Evolutionary conservation across 1,140 invertebrate species (phyloP), one percentile per base, ranked within the genome.

Genomic region (Cotesia glomerata): DNA sequence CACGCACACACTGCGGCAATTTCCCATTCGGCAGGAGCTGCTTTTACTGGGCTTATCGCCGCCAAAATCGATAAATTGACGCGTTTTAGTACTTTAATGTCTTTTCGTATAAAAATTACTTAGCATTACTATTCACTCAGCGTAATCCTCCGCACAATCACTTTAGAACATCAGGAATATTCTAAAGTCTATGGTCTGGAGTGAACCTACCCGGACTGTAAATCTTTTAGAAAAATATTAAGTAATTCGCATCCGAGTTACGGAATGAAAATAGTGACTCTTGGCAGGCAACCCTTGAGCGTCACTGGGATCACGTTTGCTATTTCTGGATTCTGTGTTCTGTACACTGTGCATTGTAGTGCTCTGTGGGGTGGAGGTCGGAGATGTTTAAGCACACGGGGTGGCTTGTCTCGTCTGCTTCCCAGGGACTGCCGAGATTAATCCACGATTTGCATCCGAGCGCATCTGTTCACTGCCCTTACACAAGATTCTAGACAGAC

Each of bases 381-480:
- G 45, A 64, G 39, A 64, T 64, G 18, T 32, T 35, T 26, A 7
- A 3, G 14, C 39, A 49, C 36, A 65, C 66, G 11, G n/a, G 52
- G 16, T 36, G 39, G 64, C 56, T 39, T 69, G 66, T 61, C 52
- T 72, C 61, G 69, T 69, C 59, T 68, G 75, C 49, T 59, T n/a
- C 52, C 70, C 14, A 76, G 74, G 79, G 77, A 75, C 75, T 76
- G 79, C 78, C 78, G 80, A 81, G 80, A 84, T 84, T 84, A 84
- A 84, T 84, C 80, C 81, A 69, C 79, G 81, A 84, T 84, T 84
- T 84, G 80, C 83, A 84, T 84, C 80, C 78, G 75, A 69, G 70
- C 80, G 81, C 83, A 84, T 84, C 83, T 84, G 83, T 81, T 80
- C 77, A 34, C 63, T 56, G 34, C n/a, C 58, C 35, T 45, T 62